A percentile compares a stretch with the other conserved stretches of the same genome.
These are phyloP conservation scores for Plutella xylostella DNA, from an alignment of 2,888 invertebrate genomes.

Conservation along the genomic window DNA sequence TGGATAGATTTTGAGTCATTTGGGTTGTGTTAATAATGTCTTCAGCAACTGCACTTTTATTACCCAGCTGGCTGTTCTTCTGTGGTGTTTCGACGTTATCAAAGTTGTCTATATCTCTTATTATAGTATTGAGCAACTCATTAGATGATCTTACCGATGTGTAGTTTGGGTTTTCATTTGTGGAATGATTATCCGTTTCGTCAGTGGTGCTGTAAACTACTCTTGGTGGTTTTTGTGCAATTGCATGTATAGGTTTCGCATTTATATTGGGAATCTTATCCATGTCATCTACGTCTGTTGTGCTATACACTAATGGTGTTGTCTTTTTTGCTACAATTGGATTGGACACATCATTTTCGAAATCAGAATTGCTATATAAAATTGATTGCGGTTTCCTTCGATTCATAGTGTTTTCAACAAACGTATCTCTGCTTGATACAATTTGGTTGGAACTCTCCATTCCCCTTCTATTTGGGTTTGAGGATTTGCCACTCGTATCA, in stretches of 20 bases:
- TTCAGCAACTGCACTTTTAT: too few relatives aligned
- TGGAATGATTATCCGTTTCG: constrained; percentile 2
- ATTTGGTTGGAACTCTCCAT: constrained; percentile 14
- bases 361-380: not conserved
- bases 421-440: not conserved
- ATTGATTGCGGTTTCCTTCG: constrained; percentile 12
- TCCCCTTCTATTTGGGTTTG: not conserved
- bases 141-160: constrained; percentile 3
- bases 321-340: too few relatives aligned
- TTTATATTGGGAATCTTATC: too few relatives aligned
- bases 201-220: not conserved
- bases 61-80: too few relatives aligned
- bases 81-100: too few relatives aligned
- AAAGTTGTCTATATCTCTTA: constrained; percentile 12
- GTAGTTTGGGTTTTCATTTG: constrained; percentile 1
- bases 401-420: constrained; percentile 11
- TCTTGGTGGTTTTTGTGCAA: not conserved
- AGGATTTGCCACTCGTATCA: constrained; percentile 20
- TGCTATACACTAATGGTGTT: too few relatives aligned
- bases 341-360: too few relatives aligned
- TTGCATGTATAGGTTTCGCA: not conserved
- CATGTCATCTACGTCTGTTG: too few relatives aligned
- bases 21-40: too few relatives aligned
- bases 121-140: constrained; percentile 11
- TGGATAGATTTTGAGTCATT: too few relatives aligned